Conservation (phyloP, 1,140 invertebrate species). For the Saccostrea echinata region DNA sequence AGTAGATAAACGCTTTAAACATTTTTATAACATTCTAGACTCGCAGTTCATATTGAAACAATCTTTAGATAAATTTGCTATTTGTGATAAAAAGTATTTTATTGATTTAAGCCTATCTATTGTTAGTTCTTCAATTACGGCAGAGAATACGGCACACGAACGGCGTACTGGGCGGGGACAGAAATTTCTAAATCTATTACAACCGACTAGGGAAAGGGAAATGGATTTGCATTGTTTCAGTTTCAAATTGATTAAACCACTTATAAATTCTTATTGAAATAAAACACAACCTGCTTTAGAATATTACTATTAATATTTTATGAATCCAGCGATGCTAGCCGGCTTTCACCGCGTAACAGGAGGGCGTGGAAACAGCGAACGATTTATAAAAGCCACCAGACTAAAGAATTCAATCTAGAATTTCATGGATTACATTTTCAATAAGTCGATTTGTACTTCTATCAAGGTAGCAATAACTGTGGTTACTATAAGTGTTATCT, state of each 20-base stretch:
- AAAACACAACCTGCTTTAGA: not conserved
- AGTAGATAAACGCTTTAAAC: conserved; percentile 51
- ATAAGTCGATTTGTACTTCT: not conserved
- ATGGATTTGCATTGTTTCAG: conserved; percentile 30
- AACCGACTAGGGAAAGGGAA: not conserved
- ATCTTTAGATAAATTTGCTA: conserved; percentile 61
- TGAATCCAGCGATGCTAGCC: not conserved
- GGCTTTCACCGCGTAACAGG: not conserved
- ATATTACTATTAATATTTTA: conserved; percentile 26
- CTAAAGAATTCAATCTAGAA: not conserved
- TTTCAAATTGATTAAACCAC: conserved; percentile 21
- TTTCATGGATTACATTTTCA: not conserved
- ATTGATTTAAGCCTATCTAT: conserved; percentile 41
- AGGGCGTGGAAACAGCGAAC: not conserved
- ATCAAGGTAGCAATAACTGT: not conserved
- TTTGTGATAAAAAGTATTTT: conserved; percentile 59
- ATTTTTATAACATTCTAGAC: conserved; percentile 45
- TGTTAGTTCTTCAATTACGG: conserved; percentile 61
- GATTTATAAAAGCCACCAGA: not conserved
- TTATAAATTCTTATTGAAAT: conserved; percentile 30
- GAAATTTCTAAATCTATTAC: not conserved
- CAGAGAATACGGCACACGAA: conserved; percentile 50
- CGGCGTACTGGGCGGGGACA: not conserved
- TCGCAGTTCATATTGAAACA: conserved; percentile 58
- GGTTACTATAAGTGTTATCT: not conserved